These are phyloP conservation scores for Melitaea cinxia DNA, from an alignment of 1,140 invertebrate species.

Conservation along the genomic window DNA sequence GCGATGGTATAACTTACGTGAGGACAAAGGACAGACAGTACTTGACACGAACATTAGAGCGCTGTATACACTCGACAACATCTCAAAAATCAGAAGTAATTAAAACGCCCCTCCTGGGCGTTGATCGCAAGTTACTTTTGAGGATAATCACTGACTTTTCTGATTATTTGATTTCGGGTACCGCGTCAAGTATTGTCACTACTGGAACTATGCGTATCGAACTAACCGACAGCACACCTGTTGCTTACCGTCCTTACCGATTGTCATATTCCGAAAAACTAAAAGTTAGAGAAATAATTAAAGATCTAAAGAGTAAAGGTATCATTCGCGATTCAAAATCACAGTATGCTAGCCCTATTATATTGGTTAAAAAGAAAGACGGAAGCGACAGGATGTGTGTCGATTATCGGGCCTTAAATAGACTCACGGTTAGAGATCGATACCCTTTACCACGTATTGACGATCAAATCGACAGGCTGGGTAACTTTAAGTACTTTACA, in stretches of 20 bases:
- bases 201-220: slow-evolving; percentile 35
- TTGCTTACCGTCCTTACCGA: slow-evolving; percentile 39
- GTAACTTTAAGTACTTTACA: slow-evolving; percentile 53
- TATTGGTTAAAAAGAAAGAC: slow-evolving; percentile 62
- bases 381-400: slow-evolving; percentile 56
- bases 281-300: slow-evolving; percentile 37
- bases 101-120: slow-evolving; percentile 20
- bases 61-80: slow-evolving; percentile 2
- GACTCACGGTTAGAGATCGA: slow-evolving; percentile 49
- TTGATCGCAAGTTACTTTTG: slow-evolving; percentile 6
- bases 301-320: slow-evolving; percentile 40
- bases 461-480: slow-evolving; percentile 40
- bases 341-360: slow-evolving; percentile 53
- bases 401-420: slow-evolving; percentile 61
- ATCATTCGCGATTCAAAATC: slow-evolving; percentile 51
- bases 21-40: slow-evolving; percentile 28
- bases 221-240: slow-evolving; percentile 26
- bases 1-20: slow-evolving; percentile 35
- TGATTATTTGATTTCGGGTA: slow-evolving; percentile 38
- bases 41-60: not conserved
- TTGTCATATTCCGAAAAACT: slow-evolving; percentile 40
- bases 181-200: slow-evolving; percentile 39
- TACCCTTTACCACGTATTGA: slow-evolving; percentile 60
- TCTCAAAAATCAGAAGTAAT: not conserved
- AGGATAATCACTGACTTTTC: slow-evolving; percentile 38